Percentiles rank a stretch among this genome's conserved stretches.
Evolutionary conservation across 53 echinoderm and acorn worm species (phyloP).

Genomic region (Antedon mediterranea): DNA sequence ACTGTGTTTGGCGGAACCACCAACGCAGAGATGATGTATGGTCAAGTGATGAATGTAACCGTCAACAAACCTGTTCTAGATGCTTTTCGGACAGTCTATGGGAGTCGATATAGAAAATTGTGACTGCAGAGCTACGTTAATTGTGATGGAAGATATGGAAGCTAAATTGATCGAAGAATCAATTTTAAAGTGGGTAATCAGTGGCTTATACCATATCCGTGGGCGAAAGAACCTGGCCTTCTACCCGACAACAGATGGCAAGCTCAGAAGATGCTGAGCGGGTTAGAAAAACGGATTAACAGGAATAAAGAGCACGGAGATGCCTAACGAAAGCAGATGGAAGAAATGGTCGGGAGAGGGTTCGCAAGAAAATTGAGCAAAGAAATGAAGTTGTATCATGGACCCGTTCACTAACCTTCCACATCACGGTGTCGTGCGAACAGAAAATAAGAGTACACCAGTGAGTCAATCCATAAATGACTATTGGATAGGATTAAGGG

Average conservation of each 20-base stretch:
- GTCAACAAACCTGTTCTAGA: not conserved
- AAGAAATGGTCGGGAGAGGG: no score
- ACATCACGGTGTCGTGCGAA: no score
- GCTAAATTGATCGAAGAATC: slow-evolving; percentile 5
- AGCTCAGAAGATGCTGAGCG: slow-evolving; percentile 8
- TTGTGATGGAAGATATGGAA: not conserved
- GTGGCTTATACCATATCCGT: slow-evolving; percentile 7
- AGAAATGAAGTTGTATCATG: no score
- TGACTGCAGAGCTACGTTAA: not conserved
- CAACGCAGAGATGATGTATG: not conserved
- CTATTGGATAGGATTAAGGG: no score
- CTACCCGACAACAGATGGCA: slow-evolving; percentile 6
- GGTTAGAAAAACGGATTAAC: not conserved
- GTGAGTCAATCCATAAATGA: no score
- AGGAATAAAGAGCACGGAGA: no score
- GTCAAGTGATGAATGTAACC: slow-evolving; percentile 3
- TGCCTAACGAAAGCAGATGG: no score
- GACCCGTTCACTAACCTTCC: no score
- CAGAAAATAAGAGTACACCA: no score
- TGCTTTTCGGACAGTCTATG: slow-evolving; percentile 6
- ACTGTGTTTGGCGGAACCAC: slow-evolving; percentile 3
- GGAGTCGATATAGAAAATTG: not conserved
- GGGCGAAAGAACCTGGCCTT: not conserved
- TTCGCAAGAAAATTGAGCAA: no score
- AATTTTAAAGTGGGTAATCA: not conserved